phyloP scores from a whole-genome alignment of 2,797 vertebrate species.

The Neosalanx taihuensis region DNA sequence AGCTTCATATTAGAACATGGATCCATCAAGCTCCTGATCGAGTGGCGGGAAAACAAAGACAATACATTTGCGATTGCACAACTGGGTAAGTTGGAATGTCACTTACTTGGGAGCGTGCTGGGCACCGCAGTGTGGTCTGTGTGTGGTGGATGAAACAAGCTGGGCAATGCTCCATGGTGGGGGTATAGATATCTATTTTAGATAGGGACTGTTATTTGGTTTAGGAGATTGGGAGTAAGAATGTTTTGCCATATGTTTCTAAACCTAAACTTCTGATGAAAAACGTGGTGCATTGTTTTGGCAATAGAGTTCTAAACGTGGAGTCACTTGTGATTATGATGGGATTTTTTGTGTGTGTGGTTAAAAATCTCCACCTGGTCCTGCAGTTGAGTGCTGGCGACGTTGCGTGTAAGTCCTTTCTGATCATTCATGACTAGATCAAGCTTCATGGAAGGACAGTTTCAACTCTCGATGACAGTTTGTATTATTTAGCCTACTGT shows the following conservation, averaged over 20 bases:
- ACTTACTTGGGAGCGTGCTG: constrained; percentile 7
- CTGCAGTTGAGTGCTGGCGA: neutral
- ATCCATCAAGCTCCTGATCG: constrained; percentile 64
- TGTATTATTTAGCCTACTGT: too few relatives aligned
- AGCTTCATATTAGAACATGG: constrained; percentile 62
- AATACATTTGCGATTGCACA: constrained; percentile 51
- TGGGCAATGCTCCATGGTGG: too few relatives aligned
- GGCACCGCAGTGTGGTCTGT: neutral
- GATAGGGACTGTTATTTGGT: too few relatives aligned
- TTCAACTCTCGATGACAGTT: neutral
- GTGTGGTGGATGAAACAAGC: too few relatives aligned
- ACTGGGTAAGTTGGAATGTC: constrained; percentile 74
- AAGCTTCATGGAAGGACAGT: neutral
- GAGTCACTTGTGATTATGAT: neutral
- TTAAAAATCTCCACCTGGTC: neutral
- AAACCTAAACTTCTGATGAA: too few relatives aligned
- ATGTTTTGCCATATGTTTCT: too few relatives aligned
- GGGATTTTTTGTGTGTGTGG: neutral
- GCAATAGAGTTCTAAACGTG: too few relatives aligned
- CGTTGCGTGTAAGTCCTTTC: neutral
- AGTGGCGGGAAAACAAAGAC: constrained; percentile 43
- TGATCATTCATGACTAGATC: neutral
- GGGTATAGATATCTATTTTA: too few relatives aligned
- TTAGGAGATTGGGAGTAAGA: too few relatives aligned
- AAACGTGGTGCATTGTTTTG: too few relatives aligned